Base-by-base conservation (phyloP, 2,797 vertebrate species). In the Falco rusticolus region DNA sequence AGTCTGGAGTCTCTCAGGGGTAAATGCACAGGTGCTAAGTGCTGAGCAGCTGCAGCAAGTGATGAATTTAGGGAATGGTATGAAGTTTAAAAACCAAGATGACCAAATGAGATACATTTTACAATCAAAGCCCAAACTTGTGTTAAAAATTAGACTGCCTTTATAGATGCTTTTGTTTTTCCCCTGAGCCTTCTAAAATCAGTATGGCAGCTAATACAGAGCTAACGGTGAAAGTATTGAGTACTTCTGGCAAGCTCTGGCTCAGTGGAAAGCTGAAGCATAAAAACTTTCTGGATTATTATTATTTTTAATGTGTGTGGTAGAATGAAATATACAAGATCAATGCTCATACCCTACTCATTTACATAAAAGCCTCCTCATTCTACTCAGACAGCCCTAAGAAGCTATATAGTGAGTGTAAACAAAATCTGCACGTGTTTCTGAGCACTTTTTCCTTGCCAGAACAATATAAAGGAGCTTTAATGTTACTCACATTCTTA, bases 101-200 rank as follows among this genome's bases (percentile, higher is more conserved):
- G 97, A 97, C 96, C 97, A 97, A 97, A 94, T 94, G 97, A 97
- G 98, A 97, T 97, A 96, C 77, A 94, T 96, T 97, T 98, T 97
- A 97, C 97, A 95, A 93, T 96, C 96, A 97, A 96, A 97, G 96
- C 76, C 21, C 39, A 83, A 97, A 93, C 96, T 98, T 97, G 95
- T 96, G 97, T 95, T 98, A 97, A 97, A 97, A 97, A 98, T 97
- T 95, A 96, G 96, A 97, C 97, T 91, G 91, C 43, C 93, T 98
- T 98, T 97, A 97, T 97, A 97, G 89, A 90, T 94, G 91, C n/a
- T 95, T 97, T 98, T 96, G 96, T 96, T 97, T 85, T 70, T 64
- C 97, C 97, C 97, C 28, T 12, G 97, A 96, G 98, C 72, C 96
- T 96, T 97, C 97, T 98, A 97, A 98, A 98, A 96, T 94, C 82